These are phyloP conservation scores for Ramphastos sulfuratus DNA, from an alignment of 2,113 vertebrate genomes.

Conservation along the genomic window DNA sequence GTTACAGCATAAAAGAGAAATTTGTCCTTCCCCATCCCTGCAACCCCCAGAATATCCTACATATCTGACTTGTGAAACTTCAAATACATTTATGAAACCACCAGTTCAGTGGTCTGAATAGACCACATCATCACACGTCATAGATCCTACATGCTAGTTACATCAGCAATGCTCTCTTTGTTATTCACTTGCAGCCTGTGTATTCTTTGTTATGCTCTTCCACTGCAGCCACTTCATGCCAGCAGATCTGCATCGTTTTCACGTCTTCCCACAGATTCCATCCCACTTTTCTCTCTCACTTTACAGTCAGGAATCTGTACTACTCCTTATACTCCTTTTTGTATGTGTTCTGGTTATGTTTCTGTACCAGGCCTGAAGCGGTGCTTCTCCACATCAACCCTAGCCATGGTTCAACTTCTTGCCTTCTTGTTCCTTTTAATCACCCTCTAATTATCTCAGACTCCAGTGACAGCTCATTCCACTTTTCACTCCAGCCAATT, in stretches of 20 bases:
- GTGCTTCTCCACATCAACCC: background rate
- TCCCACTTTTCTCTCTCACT: background rate
- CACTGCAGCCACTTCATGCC: background rate
- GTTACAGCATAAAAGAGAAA: background rate
- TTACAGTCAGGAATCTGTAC: background rate
- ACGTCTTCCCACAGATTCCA: background rate
- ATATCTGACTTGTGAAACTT: background rate
- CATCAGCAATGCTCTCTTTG: accelerated
- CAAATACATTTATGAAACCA: background rate
- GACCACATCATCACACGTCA: background rate
- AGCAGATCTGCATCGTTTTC: background rate
- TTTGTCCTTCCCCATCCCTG: background rate
- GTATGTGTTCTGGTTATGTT: background rate
- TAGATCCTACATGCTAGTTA: accelerated
- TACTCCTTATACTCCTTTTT: background rate
- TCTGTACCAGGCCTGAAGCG: background rate
- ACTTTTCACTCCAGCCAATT: background rate
- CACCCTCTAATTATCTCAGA: accelerated
- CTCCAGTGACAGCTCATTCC: background rate
- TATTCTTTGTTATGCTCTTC: background rate
- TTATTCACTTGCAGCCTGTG: background rate
- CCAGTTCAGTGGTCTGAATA: background rate
- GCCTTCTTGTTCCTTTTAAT: background rate
- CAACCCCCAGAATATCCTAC: background rate
- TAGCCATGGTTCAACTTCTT: background rate